Evolutionary conservation across 1,140 invertebrate species (phyloP).

Genomic region (Papilio glaucus): DNA sequence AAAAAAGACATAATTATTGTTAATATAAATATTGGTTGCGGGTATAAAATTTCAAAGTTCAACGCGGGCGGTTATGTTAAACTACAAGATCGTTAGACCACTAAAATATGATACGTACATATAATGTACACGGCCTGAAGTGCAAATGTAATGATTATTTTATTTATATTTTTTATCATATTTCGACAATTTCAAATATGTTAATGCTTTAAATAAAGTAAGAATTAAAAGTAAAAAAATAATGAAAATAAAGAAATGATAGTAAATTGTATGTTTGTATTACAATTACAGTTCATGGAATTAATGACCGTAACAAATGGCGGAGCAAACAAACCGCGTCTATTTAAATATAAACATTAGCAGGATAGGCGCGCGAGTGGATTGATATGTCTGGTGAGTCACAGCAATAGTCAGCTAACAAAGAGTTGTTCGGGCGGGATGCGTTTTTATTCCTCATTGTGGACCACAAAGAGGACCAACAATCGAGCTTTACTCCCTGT

Average conservation of each 20-base stretch:
- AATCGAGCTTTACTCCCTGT: slow-evolving; percentile 58
- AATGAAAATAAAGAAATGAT: neutral
- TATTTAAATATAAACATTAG: slow-evolving; percentile 39
- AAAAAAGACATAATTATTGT: no score
- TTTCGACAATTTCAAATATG: no score
- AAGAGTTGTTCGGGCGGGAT: no score
- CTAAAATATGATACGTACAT: no score
- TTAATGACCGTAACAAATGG: neutral
- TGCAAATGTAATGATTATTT: no score
- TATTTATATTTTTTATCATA: no score
- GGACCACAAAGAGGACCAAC: slow-evolving; percentile 63
- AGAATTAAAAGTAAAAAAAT: neutral
- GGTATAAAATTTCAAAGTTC: no score
- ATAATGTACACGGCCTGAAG: no score
- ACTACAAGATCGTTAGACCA: no score
- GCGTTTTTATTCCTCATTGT: slow-evolving; percentile 74
- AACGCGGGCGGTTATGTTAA: no score
- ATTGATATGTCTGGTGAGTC: slow-evolving; percentile 60
- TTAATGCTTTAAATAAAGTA: no score
- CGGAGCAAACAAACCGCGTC: slow-evolving; percentile 16
- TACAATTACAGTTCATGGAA: neutral
- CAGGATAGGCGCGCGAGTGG: slow-evolving; percentile 41
- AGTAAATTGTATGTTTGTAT: neutral
- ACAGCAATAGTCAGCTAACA: slow-evolving; percentile 53
- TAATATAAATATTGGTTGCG: no score